Base-by-base conservation (phyloP, 2,888 invertebrate species). In the Trichogramma evanescens region DNA sequence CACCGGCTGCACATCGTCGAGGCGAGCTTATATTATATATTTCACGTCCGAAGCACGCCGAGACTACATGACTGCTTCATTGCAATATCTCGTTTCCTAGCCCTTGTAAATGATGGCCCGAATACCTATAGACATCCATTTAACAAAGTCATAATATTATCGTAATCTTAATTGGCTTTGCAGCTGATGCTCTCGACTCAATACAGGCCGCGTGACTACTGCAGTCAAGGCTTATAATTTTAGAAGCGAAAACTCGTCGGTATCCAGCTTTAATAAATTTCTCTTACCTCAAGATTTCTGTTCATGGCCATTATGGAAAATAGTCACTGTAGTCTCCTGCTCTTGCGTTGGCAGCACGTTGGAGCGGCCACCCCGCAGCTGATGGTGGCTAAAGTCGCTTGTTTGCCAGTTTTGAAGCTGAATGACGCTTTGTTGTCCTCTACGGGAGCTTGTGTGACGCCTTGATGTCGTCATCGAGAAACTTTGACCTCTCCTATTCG, bases 261-360 rank as follows among this genome's bases (percentile, higher is more conserved):
- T 7, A 49, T 49, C 5, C 10, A 51, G 42, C 39, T 38, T 6
- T 7, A 43, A 8, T 9, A 3, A 43, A 5, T 7, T 6, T 3
- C 39, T 39, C 46, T 50, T 26, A 64, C 59, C 65, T 67, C 59
- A 69, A 48, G 66, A 65, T 46, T 63, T 63, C 48, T 71, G 70
- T 52, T 74, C 72, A 13, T 65, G 10, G 1, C 72, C 73, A 54
- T 74, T 74, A 45, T 66, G 70, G 4, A 67, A 67, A 26, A 71
- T 67, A 4, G 71, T 71, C n/a, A 71, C 67, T 26, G 69, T 71
- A 4, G 74, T 74, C 50, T 76, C 74, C 43, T 73, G 74, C 54
- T 75, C 74, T 10, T 68, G 68, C 3, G 65, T 66, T 44, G 66
- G 65, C 26, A 26, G 26, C 26, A 26, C 26, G 26, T 26, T 66